Evolutionary conservation across 1,140 invertebrate species (phyloP).

Genomic region (Brachionus koreanus): DNA sequence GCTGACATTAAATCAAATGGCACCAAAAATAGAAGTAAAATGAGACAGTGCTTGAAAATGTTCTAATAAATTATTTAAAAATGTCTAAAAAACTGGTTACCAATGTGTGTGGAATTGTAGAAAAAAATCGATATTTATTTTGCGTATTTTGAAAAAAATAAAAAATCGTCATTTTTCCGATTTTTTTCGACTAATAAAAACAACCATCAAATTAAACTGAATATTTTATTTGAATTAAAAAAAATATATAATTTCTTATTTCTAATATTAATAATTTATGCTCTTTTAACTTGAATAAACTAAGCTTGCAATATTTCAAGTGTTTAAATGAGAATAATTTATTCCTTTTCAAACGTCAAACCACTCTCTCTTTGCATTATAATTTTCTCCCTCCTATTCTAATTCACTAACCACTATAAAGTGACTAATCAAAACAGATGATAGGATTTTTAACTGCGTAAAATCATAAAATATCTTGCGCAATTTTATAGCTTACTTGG

Average conservation of each 20-base stretch:
- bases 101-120: neutral
- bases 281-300: neutral
- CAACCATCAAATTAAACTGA: neutral
- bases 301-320: neutral
- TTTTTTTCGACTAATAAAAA: neutral
- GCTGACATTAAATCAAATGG: neutral
- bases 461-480: neutral
- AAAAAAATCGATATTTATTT: neutral
- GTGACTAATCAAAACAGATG: neutral
- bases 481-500: neutral
- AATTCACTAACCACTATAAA: neutral
- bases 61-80: too few relatives aligned
- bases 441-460: neutral
- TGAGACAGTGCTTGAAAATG: neutral
- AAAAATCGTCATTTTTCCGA: neutral
- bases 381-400: neutral
- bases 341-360: neutral
- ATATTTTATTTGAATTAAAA: conserved; percentile 1
- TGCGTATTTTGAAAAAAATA: neutral
- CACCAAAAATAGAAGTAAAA: neutral
- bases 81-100: neutral
- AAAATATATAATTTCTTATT: neutral
- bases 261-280: conserved; percentile 5
- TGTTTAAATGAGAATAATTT: neutral
- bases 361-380: neutral